A percentile compares a stretch with the other conserved stretches of the same genome.
Conservation (phyloP, 1,140 invertebrate genomes). For the Holotrichia oblita region DNA sequence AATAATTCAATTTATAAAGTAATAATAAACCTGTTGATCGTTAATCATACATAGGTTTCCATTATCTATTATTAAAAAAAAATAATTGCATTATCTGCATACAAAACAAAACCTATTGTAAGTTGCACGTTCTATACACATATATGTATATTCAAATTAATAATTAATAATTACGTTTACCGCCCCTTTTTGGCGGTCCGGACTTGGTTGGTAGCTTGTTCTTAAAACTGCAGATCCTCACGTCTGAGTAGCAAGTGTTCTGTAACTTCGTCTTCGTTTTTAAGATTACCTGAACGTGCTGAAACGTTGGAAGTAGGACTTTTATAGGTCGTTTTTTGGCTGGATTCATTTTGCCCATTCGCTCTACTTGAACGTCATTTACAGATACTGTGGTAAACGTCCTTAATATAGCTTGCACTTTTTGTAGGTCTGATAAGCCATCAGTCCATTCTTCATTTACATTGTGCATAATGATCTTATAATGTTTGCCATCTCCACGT, state of each 20-base stretch:
- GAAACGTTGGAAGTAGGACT: neutral
- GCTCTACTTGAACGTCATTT: neutral
- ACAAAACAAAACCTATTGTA: neutral
- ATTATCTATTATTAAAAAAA: no score
- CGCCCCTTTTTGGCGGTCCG: neutral
- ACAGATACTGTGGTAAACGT: neutral
- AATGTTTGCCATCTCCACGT: neutral
- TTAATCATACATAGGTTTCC: no score
- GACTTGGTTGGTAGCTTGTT: neutral
- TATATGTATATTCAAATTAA: neutral
- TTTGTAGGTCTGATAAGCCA: neutral
- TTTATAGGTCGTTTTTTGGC: neutral
- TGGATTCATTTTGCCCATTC: neutral
- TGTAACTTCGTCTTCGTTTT: neutral
- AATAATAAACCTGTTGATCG: no score
- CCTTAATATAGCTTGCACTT: neutral
- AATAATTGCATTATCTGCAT: no score
- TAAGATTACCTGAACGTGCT: constrained; percentile 14
- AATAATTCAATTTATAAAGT: no score
- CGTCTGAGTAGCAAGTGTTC: constrained; percentile 2
- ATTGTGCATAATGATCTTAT: constrained; percentile 27
- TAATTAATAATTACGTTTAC: neutral
- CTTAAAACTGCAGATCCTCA: neutral
- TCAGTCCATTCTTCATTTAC: constrained; percentile 10
- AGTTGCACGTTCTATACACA: neutral